Conservation (phyloP, 1,140 invertebrate species). For the Riptortus pedestris region DNA sequence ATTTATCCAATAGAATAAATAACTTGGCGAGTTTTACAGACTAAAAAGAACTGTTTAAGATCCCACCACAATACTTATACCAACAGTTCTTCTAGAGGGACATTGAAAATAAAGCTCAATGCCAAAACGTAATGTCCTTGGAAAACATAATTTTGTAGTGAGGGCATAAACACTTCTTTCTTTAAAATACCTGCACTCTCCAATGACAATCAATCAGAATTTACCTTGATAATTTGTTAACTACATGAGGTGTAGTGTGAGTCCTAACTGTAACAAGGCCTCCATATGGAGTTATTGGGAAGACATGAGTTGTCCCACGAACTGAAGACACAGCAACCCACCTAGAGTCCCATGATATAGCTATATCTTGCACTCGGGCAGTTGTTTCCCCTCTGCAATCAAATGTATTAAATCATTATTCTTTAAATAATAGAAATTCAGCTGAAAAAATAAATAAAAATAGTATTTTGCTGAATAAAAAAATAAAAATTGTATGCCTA, state of each 20-base stretch:
- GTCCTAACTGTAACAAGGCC: slow-evolving; percentile 82
- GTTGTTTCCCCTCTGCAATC: slow-evolving; percentile 59
- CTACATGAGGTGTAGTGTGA: slow-evolving; percentile 83
- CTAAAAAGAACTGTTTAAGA: no score
- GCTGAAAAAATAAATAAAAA: not conserved
- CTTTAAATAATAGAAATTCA: not conserved
- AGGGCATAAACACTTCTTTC: no score
- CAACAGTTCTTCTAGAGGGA: no score
- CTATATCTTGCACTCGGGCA: slow-evolving; percentile 76
- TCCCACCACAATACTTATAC: no score
- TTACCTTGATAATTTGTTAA: slow-evolving; percentile 74
- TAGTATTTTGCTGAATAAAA: not conserved
- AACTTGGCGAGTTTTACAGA: no score
- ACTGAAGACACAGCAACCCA: slow-evolving; percentile 92
- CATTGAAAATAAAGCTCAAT: no score
- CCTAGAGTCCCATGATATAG: slow-evolving; percentile 80
- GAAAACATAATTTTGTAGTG: no score
- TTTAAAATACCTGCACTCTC: no score
- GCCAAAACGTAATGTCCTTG: no score
- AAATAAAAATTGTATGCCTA: not conserved
- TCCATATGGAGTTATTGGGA: slow-evolving; percentile 94
- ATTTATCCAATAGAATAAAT: no score
- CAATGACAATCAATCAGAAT: no score
- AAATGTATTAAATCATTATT: no score
- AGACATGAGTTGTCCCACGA: slow-evolving; percentile 93